phyloP scores from a whole-genome alignment of 1,140 invertebrate species.

The Drosophila baimaii region DNA sequence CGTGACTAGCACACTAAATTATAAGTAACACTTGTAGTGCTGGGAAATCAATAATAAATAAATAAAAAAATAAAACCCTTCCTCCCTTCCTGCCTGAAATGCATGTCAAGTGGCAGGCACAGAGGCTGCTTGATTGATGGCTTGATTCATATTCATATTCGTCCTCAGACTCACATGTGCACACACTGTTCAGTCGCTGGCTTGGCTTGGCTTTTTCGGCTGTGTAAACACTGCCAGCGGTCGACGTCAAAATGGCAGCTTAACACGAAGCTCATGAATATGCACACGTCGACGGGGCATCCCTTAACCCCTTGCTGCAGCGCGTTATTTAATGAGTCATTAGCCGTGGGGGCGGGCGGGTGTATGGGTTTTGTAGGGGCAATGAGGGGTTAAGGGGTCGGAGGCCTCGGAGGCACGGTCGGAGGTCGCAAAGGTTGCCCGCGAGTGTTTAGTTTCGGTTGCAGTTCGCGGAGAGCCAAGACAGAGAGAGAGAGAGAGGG shows the following conservation, averaged over 20 bases:
- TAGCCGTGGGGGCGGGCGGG: slow-evolving; percentile 34
- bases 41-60: no score
- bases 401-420: neutral
- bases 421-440: slow-evolving; percentile 50
- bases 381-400: neutral
- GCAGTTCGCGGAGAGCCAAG: slow-evolving; percentile 26
- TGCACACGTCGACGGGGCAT: slow-evolving; percentile 48
- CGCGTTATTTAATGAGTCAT: slow-evolving; percentile 80
- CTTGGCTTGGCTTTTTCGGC: slow-evolving; percentile 33
- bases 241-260: slow-evolving; percentile 80
- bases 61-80: no score
- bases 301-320: slow-evolving; percentile 48
- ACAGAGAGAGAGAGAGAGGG: slow-evolving; percentile 15
- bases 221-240: slow-evolving; percentile 63
- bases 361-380: neutral
- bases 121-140: slow-evolving; percentile 70
- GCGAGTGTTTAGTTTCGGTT: slow-evolving; percentile 53
- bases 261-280: slow-evolving; percentile 83
- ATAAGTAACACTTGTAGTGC: no score
- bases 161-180: slow-evolving; percentile 46
- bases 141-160: slow-evolving; percentile 64
- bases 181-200: slow-evolving; percentile 57
- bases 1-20: no score
- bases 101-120: slow-evolving; percentile 69
- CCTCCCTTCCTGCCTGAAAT: slow-evolving; percentile 37